Conservation (phyloP, 2,888 invertebrate species). For the Phaedon cochleariae region DNA sequence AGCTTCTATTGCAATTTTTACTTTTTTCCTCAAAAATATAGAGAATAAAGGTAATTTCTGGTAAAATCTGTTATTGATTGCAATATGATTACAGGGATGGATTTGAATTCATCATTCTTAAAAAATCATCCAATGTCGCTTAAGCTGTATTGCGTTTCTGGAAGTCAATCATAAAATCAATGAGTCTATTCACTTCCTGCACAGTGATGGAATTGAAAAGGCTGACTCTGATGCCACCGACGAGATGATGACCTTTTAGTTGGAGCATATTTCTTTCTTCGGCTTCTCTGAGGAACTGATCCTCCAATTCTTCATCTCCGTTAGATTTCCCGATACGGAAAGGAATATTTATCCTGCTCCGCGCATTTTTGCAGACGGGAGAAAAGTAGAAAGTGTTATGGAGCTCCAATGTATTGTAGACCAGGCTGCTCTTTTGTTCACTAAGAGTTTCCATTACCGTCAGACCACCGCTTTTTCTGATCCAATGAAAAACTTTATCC, state of each 20-base stretch:
- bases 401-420: slow-evolving; percentile 83
- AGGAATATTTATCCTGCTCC: slow-evolving; percentile 92
- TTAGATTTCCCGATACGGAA: slow-evolving; percentile 79
- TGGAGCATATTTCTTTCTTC: slow-evolving; percentile 80
- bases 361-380: slow-evolving; percentile 73
- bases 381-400: slow-evolving; percentile 89
- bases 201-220: slow-evolving; percentile 93
- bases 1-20: no score
- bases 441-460: slow-evolving; percentile 79
- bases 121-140: not conserved
- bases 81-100: no score
- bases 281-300: slow-evolving; percentile 85
- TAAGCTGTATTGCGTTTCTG: not conserved
- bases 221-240: slow-evolving; percentile 95
- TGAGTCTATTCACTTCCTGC: slow-evolving; percentile 79
- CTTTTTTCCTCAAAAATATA: no score
- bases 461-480: slow-evolving; percentile 84
- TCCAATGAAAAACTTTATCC: slow-evolving; percentile 92
- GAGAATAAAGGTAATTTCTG: no score
- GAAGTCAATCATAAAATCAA: slow-evolving; percentile 64
- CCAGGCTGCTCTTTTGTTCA: slow-evolving; percentile 73
- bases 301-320: slow-evolving; percentile 83
- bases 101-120: no score
- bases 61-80: no score
- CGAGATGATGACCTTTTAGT: slow-evolving; percentile 93